A percentile compares a stretch with the other conserved stretches of the same genome.
Evolutionary conservation across 2,888 invertebrate genomes (phyloP).

Genomic region (Eupithecia tripunctaria): DNA sequence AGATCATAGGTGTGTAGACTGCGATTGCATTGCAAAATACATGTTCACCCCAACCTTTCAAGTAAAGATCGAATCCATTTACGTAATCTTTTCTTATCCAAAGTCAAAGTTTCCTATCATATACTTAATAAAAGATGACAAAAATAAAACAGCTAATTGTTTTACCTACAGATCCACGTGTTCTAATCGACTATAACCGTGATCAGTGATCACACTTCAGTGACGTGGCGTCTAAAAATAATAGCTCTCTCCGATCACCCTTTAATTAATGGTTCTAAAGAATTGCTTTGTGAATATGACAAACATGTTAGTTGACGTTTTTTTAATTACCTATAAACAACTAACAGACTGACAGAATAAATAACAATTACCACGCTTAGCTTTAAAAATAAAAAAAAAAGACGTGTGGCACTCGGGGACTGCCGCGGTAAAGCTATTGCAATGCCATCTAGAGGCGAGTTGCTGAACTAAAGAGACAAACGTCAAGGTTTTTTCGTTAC

Average conservation of each 20-base stretch:
- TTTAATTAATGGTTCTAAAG: conserved; percentile 18
- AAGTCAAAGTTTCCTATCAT: not conserved
- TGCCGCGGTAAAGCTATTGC: too few relatives aligned
- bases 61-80: too few relatives aligned
- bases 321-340: not conserved
- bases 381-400: not conserved
- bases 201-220: conserved; percentile 13
- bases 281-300: conserved; percentile 16
- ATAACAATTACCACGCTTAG: not conserved
- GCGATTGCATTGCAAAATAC: not conserved
- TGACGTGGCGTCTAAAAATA: conserved; percentile 27
- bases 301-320: not conserved
- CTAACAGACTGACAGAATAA: not conserved
- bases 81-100: too few relatives aligned
- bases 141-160: not conserved
- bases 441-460: too few relatives aligned
- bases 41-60: not conserved
- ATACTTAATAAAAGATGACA: not conserved
- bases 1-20: not conserved
- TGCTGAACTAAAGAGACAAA: too few relatives aligned
- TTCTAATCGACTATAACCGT: conserved; percentile 9
- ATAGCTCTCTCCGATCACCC: conserved; percentile 15
- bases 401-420: too few relatives aligned
- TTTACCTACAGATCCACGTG: not conserved
- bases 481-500: too few relatives aligned